A percentile compares a stretch with the other conserved stretches of the same genome.
These are phyloP conservation scores for Pogonognathellus flavescens DNA, from an alignment of 1,140 invertebrate genomes.

Conservation along the genomic window DNA sequence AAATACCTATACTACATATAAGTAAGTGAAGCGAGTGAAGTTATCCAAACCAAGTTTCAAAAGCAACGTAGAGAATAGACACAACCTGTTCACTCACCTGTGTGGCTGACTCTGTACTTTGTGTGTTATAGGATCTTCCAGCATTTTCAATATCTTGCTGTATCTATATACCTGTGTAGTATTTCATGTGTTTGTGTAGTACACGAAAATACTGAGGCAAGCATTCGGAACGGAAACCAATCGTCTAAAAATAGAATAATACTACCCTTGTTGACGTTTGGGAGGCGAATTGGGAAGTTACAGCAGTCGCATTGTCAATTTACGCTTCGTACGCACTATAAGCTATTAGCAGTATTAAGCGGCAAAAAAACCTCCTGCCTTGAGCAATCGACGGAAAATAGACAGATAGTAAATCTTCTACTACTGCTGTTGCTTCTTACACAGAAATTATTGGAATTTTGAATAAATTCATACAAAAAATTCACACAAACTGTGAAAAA, in stretches of 20 bases:
- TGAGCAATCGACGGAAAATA: slow-evolving; percentile 8
- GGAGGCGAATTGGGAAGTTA: slow-evolving; percentile 2
- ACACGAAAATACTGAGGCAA: background rate
- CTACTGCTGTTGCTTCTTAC: background rate
- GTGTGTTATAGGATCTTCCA: too few relatives aligned
- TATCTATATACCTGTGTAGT: background rate
- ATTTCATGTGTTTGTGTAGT: background rate
- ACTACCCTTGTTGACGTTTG: slow-evolving; percentile 29
- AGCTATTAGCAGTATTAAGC: background rate
- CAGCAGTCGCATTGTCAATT: background rate
- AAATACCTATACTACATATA: too few relatives aligned
- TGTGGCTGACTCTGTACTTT: background rate
- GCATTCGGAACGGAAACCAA: slow-evolving; percentile 8
- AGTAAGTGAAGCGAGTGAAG: too few relatives aligned
- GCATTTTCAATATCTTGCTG: too few relatives aligned
- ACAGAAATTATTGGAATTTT: background rate
- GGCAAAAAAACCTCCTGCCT: slow-evolving; percentile 14
- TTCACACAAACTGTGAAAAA: too few relatives aligned
- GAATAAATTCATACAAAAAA: too few relatives aligned
- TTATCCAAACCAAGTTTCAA: too few relatives aligned
- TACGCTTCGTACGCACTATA: background rate
- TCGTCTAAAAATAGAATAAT: slow-evolving; percentile 35
- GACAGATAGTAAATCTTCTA: background rate
- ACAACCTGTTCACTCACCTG: slow-evolving; percentile 9
- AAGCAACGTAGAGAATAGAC: background rate